Percentiles rank a stretch among this genome's conserved stretches.
These are phyloP conservation scores for Zaprionus ghesquierei DNA, from an alignment of 1,140 invertebrate species.

Conservation along the genomic window DNA sequence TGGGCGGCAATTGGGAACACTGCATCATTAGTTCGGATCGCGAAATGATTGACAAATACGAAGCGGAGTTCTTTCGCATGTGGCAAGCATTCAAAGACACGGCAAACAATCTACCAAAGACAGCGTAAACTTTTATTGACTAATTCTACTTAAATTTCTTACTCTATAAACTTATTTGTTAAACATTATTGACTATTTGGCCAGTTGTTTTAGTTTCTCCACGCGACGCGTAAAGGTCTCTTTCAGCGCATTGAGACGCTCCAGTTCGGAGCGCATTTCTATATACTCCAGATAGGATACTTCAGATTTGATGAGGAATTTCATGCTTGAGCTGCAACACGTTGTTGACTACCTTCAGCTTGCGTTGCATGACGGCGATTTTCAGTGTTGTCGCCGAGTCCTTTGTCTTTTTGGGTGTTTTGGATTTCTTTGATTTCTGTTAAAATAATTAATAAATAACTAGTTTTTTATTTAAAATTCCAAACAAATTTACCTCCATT, in stretches of 20 bases:
- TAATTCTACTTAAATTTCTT: neutral
- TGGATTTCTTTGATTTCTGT: conserved; percentile 62
- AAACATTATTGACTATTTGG: conserved; percentile 41
- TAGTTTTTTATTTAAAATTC: neutral
- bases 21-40: conserved; percentile 48
- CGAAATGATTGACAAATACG: conserved; percentile 8
- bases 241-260: conserved; percentile 50
- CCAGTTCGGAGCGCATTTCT: conserved; percentile 61
- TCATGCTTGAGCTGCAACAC: conserved; percentile 63
- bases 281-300: conserved; percentile 70
- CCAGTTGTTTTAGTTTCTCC: conserved; percentile 59
- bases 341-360: conserved; percentile 61
- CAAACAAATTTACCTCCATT: conserved; percentile 45
- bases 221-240: conserved; percentile 48
- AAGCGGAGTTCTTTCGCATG: conserved; percentile 65
- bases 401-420: conserved; percentile 35
- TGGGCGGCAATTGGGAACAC: conserved; percentile 70
- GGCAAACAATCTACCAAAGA: neutral
- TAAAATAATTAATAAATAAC: neutral
- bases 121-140: neutral
- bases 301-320: conserved; percentile 55
- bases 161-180: neutral
- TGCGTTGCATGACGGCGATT: conserved; percentile 39
- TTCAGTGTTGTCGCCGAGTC: conserved; percentile 43
- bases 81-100: conserved; percentile 43